A percentile compares a stretch with the other conserved stretches of the same genome.
phyloP scores from a whole-genome alignment of 2,113 vertebrate genomes.

The Telmatochromis brachygnathus region DNA sequence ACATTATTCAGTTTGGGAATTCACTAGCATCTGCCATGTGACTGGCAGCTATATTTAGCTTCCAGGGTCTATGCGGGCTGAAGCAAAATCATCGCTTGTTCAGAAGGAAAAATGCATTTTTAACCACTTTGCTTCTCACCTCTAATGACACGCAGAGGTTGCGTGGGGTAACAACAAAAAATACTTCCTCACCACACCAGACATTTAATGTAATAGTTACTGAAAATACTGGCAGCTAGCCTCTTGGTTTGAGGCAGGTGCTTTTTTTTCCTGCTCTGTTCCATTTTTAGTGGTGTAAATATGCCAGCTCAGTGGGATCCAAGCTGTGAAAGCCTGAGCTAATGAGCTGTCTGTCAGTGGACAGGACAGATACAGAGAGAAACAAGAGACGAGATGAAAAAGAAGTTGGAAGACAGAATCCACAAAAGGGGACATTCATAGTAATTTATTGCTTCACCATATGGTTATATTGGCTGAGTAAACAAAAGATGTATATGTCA shows the following conservation, averaged over 20 bases:
- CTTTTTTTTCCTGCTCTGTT: neutral
- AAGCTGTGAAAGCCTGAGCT: constrained; percentile 6
- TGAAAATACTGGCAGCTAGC: neutral
- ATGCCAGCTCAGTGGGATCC: constrained; percentile 13
- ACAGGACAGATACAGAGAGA: neutral
- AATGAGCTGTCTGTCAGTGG: constrained; percentile 34
- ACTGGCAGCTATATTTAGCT: constrained; percentile 18
- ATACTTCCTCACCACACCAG: neutral
- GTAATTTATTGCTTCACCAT: neutral
- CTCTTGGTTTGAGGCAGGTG: neutral
- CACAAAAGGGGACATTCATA: neutral
- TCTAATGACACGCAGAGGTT: neutral
- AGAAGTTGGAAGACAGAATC: neutral
- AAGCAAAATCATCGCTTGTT: neutral
- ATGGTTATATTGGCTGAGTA: neutral
- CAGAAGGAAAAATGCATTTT: neutral
- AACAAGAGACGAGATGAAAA: neutral
- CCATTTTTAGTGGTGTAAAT: constrained; percentile 33
- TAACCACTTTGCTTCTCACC: neutral
- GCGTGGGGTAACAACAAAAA: neutral
- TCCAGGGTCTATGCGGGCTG: neutral
- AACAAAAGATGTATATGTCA: neutral
- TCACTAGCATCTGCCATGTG: constrained; percentile 30
- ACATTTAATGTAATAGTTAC: neutral
- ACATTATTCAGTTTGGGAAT: constrained; percentile 28